Evolutionary conservation across 2,113 vertebrate genomes (phyloP), one percentile per base, ranked within the genome.

Genomic region (Nothoprocta perdicaria): DNA sequence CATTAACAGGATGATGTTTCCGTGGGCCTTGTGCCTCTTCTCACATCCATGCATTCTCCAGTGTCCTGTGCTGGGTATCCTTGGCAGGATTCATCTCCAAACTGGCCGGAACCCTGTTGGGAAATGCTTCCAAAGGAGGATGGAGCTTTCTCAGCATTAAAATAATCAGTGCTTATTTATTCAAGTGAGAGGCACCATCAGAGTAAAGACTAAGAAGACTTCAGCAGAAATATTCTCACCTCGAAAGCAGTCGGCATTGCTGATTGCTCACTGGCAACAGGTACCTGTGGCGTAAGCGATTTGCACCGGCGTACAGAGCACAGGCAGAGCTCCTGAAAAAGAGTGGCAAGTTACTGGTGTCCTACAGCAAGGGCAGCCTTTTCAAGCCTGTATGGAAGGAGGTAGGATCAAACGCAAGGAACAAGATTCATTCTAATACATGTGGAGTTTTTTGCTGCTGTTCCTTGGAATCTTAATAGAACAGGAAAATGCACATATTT

Each of bases 361-460:
- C 24, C 38, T 60, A 0, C 23, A 55, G 35, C 71, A 82, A 41
- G 22, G 23, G 29, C 89, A 73, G 38, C 38, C 74, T 77, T 8
- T 21, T 65, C 35, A 73, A 53, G 45, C n/a, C 74, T 65, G 41
- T 52, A 61, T 62, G 29, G 21, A 86, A 27, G 29, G 4, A 17
- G 17, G 12, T 78, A 13, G 45, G 62, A 71, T 13, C 14, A 4
- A 78, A 55, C 38, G 11, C 26, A 80, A 48, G 27, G 66, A 91
- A 76, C 5, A 8, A 0, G 0, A 21, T 2, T 21, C 0, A 2
- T 35, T 7, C 24, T 9, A 23, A 61, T 6, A 38, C 19, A 1
- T 2, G 4, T 0, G 1, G 58, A 16, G 7, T 38, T 65, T 65
- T 78, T 40, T 81, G 71, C 45, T 71, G 24, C 53, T 19, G 1